Conservation (phyloP, 1,140 invertebrate genomes). For the Conus ventricosus region DNA sequence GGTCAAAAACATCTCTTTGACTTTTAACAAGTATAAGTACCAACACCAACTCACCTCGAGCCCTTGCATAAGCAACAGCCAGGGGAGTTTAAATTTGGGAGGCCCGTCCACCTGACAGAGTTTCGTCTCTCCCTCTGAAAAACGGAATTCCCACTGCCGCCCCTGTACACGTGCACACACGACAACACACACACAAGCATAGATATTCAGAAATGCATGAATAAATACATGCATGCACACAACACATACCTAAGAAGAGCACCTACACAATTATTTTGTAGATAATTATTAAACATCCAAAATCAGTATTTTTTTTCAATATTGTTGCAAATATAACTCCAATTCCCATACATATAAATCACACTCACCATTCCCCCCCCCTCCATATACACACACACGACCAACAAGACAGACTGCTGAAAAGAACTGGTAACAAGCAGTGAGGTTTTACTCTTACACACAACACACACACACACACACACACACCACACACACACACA, state of each 20-base stretch:
- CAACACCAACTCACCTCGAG: conserved; percentile 79
- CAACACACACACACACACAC: background rate
- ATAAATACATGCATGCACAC: background rate
- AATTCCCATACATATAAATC: too few species aligned
- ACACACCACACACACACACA: background rate
- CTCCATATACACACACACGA: too few species aligned
- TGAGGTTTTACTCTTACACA: background rate
- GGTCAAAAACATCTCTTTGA: too few species aligned
- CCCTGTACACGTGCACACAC: conserved; percentile 74
- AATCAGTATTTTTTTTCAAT: too few species aligned
- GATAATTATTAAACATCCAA: too few species aligned
- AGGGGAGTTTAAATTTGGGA: conserved; percentile 88
- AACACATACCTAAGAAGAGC: background rate
- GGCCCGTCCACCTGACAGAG: conserved; percentile 95
- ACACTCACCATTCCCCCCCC: too few species aligned
- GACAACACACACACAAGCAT: background rate
- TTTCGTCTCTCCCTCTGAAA: conserved; percentile 82
- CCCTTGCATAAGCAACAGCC: conserved; percentile 95
- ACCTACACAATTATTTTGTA: too few species aligned
- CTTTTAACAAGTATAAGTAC: too few species aligned
- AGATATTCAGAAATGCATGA: too few species aligned
- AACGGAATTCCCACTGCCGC: conserved; percentile 92
- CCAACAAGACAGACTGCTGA: too few species aligned
- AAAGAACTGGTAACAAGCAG: too few species aligned
- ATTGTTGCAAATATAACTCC: too few species aligned